Percentiles rank a stretch among this genome's conserved stretches.
Evolutionary conservation across 2,113 vertebrate species (phyloP).

Genomic region (Sciurus niger): DNA sequence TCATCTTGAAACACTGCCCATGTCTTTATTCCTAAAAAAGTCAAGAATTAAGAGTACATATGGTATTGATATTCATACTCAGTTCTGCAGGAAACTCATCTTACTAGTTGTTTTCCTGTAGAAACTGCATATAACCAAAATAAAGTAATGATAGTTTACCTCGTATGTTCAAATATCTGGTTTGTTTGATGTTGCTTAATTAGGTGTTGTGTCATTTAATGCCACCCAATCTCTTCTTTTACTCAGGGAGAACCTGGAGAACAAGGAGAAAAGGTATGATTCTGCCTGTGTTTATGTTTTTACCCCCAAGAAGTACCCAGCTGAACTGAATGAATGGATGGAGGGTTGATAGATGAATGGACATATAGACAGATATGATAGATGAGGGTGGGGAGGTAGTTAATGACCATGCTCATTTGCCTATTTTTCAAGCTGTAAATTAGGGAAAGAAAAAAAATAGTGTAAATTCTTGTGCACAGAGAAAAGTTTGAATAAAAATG

Average conservation of each 20-base stretch:
- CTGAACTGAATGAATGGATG: neutral
- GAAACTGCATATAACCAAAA: neutral
- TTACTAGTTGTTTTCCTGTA: neutral
- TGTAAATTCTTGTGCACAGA: neutral
- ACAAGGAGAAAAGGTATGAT: conserved; percentile 95
- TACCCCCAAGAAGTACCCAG: neutral
- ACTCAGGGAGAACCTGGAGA: conserved; percentile 96
- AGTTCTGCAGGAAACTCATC: neutral
- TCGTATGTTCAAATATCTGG: neutral
- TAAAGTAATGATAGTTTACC: neutral
- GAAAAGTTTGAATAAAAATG: neutral
- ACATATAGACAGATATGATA: neutral
- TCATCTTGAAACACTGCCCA: neutral
- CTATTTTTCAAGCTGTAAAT: neutral
- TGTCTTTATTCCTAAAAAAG: conserved; percentile 20
- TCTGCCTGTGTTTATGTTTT: conserved; percentile 4
- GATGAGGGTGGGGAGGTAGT: too few relatives aligned
- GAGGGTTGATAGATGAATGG: too few relatives aligned
- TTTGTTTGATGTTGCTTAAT: conserved; percentile 15
- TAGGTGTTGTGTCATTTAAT: conserved; percentile 19
- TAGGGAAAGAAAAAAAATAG: conserved; percentile 25
- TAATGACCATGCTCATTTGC: neutral
- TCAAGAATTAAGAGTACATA: conserved; percentile 46
- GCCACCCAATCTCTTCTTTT: conserved; percentile 80
- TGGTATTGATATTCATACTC: neutral